Conservation (phyloP, 2,797 vertebrate species). For the Valencia hispanica region DNA sequence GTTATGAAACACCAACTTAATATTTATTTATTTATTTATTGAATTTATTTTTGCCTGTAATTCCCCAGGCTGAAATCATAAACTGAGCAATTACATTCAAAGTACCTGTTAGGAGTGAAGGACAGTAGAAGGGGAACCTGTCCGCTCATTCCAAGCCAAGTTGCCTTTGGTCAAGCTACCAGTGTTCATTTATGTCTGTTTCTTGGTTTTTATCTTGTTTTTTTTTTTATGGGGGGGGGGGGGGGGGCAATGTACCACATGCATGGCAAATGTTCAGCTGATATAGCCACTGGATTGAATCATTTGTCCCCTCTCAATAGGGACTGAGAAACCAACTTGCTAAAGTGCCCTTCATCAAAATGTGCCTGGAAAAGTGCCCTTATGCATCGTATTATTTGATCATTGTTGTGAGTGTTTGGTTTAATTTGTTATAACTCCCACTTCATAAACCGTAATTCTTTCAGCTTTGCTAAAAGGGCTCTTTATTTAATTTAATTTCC, state of each 20-base stretch:
- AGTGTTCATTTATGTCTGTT: constrained; percentile 28
- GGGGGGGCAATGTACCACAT: not conserved
- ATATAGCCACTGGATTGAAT: constrained; percentile 42
- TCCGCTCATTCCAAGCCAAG: constrained; percentile 20
- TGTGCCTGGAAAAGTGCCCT: constrained; percentile 27
- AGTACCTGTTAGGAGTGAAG: constrained; percentile 12
- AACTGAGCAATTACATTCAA: constrained; percentile 19
- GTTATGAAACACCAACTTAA: not conserved
- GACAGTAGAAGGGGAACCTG: constrained; percentile 34
- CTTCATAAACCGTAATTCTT: constrained; percentile 55
- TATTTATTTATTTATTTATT: not conserved
- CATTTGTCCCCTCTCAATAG: constrained; percentile 24
- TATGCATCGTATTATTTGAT: constrained; percentile 28
- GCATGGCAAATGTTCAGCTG: constrained; percentile 36
- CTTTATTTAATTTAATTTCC: constrained; percentile 57
- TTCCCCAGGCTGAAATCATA: constrained; percentile 27
- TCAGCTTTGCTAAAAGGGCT: constrained; percentile 45
- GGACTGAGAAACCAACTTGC: constrained; percentile 34
- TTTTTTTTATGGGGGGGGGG: constrained; percentile 7
- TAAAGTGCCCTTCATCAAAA: constrained; percentile 47
- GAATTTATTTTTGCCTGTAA: not conserved
- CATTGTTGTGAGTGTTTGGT: constrained; percentile 37
- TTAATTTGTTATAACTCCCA: constrained; percentile 43
- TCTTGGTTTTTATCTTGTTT: not conserved
- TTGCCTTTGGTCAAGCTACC: constrained; percentile 22